These are phyloP conservation scores for Myotis pilosus DNA, from an alignment of 2,797 vertebrate species.

Conservation along the genomic window DNA sequence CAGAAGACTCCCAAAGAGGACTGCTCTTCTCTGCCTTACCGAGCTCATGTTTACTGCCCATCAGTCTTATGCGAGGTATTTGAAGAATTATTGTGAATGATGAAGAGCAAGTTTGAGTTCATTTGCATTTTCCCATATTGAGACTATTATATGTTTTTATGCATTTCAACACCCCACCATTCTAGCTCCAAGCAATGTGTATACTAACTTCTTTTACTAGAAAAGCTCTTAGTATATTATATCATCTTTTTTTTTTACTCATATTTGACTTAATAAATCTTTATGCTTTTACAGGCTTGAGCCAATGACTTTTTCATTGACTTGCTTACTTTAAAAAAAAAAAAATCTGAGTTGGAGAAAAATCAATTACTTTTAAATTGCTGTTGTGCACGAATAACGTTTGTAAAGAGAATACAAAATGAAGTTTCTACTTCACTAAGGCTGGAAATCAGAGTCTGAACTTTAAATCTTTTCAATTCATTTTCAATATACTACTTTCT, in stretches of 20 bases:
- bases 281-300: constrained; percentile 7
- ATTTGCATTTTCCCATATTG: neutral
- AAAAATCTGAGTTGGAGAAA: constrained; percentile 1
- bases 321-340: neutral
- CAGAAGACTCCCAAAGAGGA: neutral
- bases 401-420: constrained; percentile 40
- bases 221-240: neutral
- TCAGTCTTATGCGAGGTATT: neutral
- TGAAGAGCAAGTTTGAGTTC: neutral
- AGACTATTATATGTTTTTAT: neutral
- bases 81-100: neutral
- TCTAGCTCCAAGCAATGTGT: neutral
- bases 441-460: neutral
- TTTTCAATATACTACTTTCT: constrained; percentile 12
- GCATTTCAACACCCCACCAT: neutral
- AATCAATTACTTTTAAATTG: constrained; percentile 48
- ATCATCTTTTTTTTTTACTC: constrained; percentile 29
- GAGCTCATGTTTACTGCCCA: neutral
- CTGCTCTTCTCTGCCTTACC: neutral
- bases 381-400: neutral
- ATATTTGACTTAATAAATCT: constrained; percentile 23
- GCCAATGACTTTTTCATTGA: constrained; percentile 18
- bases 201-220: constrained; percentile 1
- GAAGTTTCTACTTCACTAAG: constrained; percentile 40
- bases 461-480: constrained; percentile 13